Evolutionary conservation across 2,888 invertebrate species (phyloP).

Genomic region (Conistra vaccinii): DNA sequence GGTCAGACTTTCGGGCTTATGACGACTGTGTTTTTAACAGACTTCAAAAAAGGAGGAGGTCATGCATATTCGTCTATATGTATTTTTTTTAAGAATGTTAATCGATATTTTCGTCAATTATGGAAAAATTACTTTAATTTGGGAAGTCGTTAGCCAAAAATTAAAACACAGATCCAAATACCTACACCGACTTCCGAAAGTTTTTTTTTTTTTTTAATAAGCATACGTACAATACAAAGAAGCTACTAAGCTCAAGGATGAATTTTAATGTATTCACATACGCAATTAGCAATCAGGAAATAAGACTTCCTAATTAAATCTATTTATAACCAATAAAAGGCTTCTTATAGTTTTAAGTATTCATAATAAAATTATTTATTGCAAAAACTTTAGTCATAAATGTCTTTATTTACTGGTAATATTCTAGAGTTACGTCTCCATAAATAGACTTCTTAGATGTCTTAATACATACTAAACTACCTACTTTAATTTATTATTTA

Average conservation of each 20-base stretch:
- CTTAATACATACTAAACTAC: background rate
- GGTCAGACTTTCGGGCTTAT: no score
- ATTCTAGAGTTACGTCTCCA: background rate
- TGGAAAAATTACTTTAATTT: no score
- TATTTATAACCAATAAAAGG: slow-evolving; percentile 28
- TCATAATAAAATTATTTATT: slow-evolving; percentile 19
- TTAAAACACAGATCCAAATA: no score
- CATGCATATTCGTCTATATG: no score
- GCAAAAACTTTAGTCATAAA: slow-evolving; percentile 10
- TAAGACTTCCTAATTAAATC: slow-evolving; percentile 25
- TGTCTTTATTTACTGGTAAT: slow-evolving; percentile 11
- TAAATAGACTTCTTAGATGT: background rate
- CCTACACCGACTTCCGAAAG: no score
- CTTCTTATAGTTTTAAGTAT: slow-evolving; percentile 18
- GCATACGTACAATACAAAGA: background rate
- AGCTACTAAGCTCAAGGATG: background rate
- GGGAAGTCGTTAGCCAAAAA: no score
- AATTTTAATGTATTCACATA: slow-evolving; percentile 22
- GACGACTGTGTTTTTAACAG: no score
- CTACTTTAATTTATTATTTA: no score
- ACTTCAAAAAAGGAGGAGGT: no score
- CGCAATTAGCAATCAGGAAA: slow-evolving; percentile 29
- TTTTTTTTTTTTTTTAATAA: background rate
- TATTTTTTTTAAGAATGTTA: no score
- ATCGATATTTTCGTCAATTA: no score